Evolutionary conservation across 1,140 invertebrate species (phyloP).

Genomic region (Hetaerina americana): DNA sequence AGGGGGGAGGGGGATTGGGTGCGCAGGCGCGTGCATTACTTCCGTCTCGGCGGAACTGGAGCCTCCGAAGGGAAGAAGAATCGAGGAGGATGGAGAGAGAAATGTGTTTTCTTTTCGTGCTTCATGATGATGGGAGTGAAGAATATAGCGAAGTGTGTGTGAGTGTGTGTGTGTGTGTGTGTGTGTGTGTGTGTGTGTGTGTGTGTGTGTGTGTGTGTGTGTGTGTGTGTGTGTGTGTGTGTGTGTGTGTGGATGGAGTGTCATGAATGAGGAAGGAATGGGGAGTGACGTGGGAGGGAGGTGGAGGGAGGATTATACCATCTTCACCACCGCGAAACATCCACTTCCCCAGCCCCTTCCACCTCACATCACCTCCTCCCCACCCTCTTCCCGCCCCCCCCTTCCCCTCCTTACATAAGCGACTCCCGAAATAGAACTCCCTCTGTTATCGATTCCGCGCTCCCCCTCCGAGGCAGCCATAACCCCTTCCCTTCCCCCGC

Average conservation of each 20-base stretch:
- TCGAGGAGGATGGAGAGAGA: too few relatives aligned
- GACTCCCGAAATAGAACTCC: not conserved
- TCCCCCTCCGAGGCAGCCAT: too few relatives aligned
- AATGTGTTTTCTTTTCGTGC: too few relatives aligned
- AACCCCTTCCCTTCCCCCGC: not conserved
- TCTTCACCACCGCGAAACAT: not conserved
- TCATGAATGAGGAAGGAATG: too few relatives aligned
- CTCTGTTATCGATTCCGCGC: not conserved
- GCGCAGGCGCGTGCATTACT: too few relatives aligned
- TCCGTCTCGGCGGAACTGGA: too few relatives aligned
- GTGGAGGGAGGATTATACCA: too few relatives aligned
- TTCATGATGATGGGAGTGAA: too few relatives aligned
- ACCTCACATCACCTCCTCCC: not conserved
- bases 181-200: not conserved
- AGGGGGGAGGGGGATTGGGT: too few relatives aligned
- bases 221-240: not conserved
- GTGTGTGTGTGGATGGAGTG: conserved; percentile 3
- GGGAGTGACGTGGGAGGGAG: too few relatives aligned
- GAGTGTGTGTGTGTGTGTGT: not conserved
- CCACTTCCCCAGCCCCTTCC: not conserved
- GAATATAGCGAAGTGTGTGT: not conserved
- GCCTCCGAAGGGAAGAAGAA: too few relatives aligned
- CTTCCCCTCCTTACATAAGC: not conserved
- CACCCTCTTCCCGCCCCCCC: not conserved
- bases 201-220: conserved; percentile 1